These are phyloP conservation scores for Cinclus mexicanus DNA, from an alignment of 2,113 vertebrate species.

Conservation along the genomic window DNA sequence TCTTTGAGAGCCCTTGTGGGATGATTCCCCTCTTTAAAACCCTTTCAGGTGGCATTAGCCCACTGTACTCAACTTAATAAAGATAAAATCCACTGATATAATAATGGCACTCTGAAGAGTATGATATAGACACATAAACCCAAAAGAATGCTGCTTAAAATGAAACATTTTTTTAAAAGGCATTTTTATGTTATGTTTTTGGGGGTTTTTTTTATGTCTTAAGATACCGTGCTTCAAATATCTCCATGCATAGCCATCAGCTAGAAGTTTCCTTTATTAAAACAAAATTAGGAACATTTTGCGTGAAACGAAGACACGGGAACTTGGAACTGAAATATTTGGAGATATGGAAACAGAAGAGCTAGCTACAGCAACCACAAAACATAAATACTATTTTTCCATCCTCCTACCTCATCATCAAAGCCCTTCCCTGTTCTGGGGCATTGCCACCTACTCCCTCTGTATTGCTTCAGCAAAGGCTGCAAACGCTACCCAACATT, in stretches of 20 bases:
- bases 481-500: background rate
- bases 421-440: background rate
- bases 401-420: background rate
- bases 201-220: background rate
- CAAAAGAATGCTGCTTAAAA: background rate
- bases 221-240: background rate
- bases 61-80: background rate
- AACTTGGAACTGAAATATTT: background rate
- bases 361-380: background rate
- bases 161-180: background rate
- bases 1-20: background rate
- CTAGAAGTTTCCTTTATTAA: background rate
- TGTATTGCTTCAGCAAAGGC: background rate
- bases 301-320: accelerated
- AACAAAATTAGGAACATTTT: background rate
- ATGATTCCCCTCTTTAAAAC: background rate
- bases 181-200: background rate
- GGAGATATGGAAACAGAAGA: background rate
- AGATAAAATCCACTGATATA: background rate
- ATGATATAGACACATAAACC: background rate
- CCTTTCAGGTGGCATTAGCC: background rate
- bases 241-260: background rate
- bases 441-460: slow-evolving; percentile 32
- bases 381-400: slow-evolving; percentile 4
- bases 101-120: background rate